Percentiles rank a stretch among this genome's conserved stretches.
Conservation (phyloP, 1,140 invertebrate species). For the Amyelois transitella region DNA sequence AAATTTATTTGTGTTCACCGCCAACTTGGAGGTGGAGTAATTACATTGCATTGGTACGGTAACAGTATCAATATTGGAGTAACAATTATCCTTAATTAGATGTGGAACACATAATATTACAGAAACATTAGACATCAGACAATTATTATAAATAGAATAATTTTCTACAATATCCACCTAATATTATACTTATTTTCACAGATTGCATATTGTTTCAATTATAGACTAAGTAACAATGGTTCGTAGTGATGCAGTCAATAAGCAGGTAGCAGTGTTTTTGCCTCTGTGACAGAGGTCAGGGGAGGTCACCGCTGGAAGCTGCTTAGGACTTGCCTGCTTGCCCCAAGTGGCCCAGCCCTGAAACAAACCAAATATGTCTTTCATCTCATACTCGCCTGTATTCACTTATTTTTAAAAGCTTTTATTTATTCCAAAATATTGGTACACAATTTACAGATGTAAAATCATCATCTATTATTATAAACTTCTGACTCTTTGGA, state of each 20-base stretch:
- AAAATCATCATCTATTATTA: too few species aligned
- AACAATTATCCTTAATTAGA: conserved; percentile 75
- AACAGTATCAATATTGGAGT: conserved; percentile 75
- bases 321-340: conserved; percentile 68
- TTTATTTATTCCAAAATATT: too few species aligned
- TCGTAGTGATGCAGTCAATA: conserved; percentile 74
- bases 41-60: conserved; percentile 80
- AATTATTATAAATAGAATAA: conserved; percentile 77
- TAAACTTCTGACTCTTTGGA: too few species aligned
- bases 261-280: conserved; percentile 76
- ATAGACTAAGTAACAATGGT: conserved; percentile 75
- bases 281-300: conserved; percentile 63
- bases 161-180: conserved; percentile 75
- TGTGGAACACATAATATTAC: conserved; percentile 76
- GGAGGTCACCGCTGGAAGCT: conserved; percentile 69
- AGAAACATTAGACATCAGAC: conserved; percentile 79
- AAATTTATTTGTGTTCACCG: conserved; percentile 74
- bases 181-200: conserved; percentile 77
- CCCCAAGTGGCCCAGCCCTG: conserved; percentile 73
- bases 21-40: conserved; percentile 73
- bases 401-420: too few species aligned
- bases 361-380: conserved; percentile 19
- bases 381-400: too few species aligned
- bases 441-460: too few species aligned
- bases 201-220: conserved; percentile 79